phyloP scores from a whole-genome alignment of 2,113 vertebrate genomes.

The Saguinus midas region DNA sequence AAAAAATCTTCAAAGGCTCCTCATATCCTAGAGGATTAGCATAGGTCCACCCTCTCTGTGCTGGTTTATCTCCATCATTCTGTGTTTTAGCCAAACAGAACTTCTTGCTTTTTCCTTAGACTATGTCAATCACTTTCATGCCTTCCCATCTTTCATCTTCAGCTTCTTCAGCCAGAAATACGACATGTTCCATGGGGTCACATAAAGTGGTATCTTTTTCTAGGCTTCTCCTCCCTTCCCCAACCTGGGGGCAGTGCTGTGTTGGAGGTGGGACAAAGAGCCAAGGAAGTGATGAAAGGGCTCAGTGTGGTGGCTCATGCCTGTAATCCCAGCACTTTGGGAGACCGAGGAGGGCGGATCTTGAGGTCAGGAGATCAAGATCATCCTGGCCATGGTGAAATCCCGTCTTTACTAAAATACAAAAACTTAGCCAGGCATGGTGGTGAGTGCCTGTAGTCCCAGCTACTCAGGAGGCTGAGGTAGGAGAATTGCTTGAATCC shows the following conservation, averaged over 20 bases:
- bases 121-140: not conserved
- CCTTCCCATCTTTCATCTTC: conserved; percentile 42
- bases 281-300: not conserved
- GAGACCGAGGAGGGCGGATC: no score
- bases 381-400: no score
- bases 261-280: not conserved
- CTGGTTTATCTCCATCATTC: not conserved
- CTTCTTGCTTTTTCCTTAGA: not conserved
- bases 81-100: conserved; percentile 4
- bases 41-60: not conserved
- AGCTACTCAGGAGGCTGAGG: no score
- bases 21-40: not conserved
- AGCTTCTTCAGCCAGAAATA: conserved; percentile 35
- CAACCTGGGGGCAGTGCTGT: conserved; percentile 58
- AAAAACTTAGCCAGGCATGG: no score
- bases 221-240: conserved; percentile 47
- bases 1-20: not conserved
- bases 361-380: no score
- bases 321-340: no score
- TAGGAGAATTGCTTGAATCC: no score
- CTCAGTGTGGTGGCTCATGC: no score
- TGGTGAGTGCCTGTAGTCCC: no score
- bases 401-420: no score
- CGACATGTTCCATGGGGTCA: conserved; percentile 47
- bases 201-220: conserved; percentile 37